Percentiles rank a stretch among this genome's conserved stretches.
Evolutionary conservation across 1,140 invertebrate genomes (phyloP).

Genomic region (Philotrypesis tridentata): DNA sequence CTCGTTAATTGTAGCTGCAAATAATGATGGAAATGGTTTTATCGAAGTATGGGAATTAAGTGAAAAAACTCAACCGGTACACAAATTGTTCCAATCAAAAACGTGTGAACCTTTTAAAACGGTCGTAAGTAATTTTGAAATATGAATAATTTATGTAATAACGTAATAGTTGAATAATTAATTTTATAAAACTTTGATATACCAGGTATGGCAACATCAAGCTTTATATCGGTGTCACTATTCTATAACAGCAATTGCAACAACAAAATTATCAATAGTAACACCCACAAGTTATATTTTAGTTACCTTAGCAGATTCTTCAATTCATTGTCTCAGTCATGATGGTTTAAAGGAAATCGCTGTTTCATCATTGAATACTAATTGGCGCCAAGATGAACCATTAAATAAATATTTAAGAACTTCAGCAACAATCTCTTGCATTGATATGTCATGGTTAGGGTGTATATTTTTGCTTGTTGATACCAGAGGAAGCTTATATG

Average conservation of each 20-base stretch:
- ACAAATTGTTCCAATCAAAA: slow-evolving; percentile 81
- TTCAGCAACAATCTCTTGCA: slow-evolving; percentile 75
- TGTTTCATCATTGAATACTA: slow-evolving; percentile 73
- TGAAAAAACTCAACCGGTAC: slow-evolving; percentile 85
- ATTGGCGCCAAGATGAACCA: slow-evolving; percentile 73
- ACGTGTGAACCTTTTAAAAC: slow-evolving; percentile 79
- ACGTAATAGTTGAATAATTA: neutral
- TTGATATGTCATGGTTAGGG: slow-evolving; percentile 86
- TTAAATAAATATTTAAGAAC: slow-evolving; percentile 71
- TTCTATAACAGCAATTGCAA: slow-evolving; percentile 74
- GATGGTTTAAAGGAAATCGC: slow-evolving; percentile 83
- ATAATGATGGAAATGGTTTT: slow-evolving; percentile 77
- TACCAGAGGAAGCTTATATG: slow-evolving; percentile 82
- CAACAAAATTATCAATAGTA: slow-evolving; percentile 79
- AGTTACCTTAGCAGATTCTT: slow-evolving; percentile 83
- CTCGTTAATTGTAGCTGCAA: slow-evolving; percentile 84
- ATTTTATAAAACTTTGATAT: slow-evolving; percentile 31
- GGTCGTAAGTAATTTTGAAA: slow-evolving; percentile 76
- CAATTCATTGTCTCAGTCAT: slow-evolving; percentile 83
- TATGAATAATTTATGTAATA: too few relatives aligned
- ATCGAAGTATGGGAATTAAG: slow-evolving; percentile 91
- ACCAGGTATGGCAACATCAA: slow-evolving; percentile 82
- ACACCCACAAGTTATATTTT: slow-evolving; percentile 80
- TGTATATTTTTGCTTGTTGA: slow-evolving; percentile 85
- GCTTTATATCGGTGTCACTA: slow-evolving; percentile 76